phyloP scores from a whole-genome alignment of 2,113 vertebrate genomes.

The Ginglymostoma cirratum region DNA sequence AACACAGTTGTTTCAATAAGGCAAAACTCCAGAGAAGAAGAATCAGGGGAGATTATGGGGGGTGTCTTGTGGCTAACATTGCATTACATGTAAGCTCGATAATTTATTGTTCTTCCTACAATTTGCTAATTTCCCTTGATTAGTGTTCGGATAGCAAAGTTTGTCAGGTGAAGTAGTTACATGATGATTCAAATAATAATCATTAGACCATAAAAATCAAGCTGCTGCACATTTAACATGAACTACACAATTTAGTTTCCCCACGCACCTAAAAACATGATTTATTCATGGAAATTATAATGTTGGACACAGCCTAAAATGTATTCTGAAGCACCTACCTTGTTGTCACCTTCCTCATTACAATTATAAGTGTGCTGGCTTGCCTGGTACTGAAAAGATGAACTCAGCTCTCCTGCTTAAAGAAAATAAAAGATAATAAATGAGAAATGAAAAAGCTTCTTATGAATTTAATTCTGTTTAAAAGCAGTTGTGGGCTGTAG shows the following conservation, averaged over 20 bases:
- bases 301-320: not conserved
- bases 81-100: not conserved
- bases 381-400: not conserved
- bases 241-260: not conserved
- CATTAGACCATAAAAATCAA: not conserved
- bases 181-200: not conserved
- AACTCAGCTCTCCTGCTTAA: slow-evolving; percentile 9
- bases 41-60: not conserved
- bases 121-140: not conserved
- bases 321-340: slow-evolving; percentile 19
- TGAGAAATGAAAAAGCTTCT: not conserved
- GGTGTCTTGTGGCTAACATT: not conserved
- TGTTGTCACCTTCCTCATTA: slow-evolving; percentile 4
- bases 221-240: not conserved
- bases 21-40: not conserved
- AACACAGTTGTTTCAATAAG: not conserved
- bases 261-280: not conserved
- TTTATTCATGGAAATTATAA: not conserved
- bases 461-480: slow-evolving; percentile 6
- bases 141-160: not conserved
- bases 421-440: slow-evolving; percentile 18
- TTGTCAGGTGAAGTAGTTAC: not conserved
- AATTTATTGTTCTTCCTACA: not conserved
- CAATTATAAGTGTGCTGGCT: slow-evolving; percentile 21
- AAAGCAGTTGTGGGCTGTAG: not conserved